Evolutionary conservation across 30 jellyfish, hydroid and myxozoan genomes (phyloP).

Genomic region (Mastigias papua): DNA sequence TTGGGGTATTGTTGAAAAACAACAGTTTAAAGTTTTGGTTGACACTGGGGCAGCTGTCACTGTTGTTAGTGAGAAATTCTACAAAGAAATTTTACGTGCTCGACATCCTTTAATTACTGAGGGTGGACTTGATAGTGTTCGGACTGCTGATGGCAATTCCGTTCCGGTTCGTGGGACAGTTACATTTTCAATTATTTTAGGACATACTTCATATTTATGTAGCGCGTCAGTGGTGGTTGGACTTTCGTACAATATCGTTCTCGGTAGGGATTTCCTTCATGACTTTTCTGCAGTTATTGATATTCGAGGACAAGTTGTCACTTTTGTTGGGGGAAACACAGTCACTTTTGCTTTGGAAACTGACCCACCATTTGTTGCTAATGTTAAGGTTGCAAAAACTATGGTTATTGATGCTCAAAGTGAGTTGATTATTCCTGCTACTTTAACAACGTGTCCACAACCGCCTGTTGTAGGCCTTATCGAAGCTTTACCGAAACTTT

Average conservation of each 20-base stretch:
- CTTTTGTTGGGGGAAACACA: conserved; percentile 7
- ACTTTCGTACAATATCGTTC: conserved; percentile 11
- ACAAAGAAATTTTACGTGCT: conserved; percentile 29
- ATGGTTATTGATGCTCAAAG: conserved; percentile 36
- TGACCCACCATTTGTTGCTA: conserved; percentile 4
- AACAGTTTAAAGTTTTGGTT: conserved; percentile 10
- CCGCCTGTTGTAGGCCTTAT: conserved; percentile 9
- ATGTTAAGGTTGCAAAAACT: conserved; percentile 17
- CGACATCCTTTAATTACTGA: conserved; percentile 25
- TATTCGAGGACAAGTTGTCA: conserved; percentile 13
- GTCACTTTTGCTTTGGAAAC: conserved; percentile 5
- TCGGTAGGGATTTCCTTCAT: conserved; percentile 21
- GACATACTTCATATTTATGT: not conserved
- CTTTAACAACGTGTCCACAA: not conserved
- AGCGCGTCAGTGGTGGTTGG: conserved; percentile 14
- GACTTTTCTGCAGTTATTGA: conserved; percentile 14
- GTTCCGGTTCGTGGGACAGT: conserved; percentile 24
- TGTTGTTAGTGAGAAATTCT: conserved; percentile 22
- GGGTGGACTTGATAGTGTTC: conserved; percentile 25
- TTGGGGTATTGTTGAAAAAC: conserved; percentile 47
- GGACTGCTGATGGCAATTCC: conserved; percentile 8
- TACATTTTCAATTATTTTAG: conserved; percentile 6
- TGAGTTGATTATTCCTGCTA: conserved; percentile 5
- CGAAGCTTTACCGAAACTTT: too few relatives aligned
- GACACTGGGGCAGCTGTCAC: conserved; percentile 44